These are phyloP conservation scores for Chondrilla cf. caribensis DNA, from an alignment of 37 sponge, comb jelly and placozoan genomes.

Conservation along the genomic window DNA sequence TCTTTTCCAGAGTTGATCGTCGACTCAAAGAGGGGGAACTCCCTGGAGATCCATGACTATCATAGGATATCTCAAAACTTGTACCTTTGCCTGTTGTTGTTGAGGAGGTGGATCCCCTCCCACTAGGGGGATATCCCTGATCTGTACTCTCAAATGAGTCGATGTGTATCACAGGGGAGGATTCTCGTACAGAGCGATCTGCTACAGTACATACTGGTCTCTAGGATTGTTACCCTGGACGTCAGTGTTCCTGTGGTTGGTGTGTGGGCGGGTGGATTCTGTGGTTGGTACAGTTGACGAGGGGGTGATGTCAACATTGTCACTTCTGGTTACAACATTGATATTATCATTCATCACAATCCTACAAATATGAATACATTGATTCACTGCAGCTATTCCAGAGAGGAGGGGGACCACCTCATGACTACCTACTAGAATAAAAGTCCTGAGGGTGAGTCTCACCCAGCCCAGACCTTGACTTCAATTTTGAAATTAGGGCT, in stretches of 20 bases:
- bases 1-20: constrained; percentile 1
- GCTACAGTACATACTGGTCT: too few species aligned
- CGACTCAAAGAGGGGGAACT: neutral
- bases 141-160: neutral
- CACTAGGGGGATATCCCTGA: neutral
- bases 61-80: neutral
- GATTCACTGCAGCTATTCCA: too few species aligned
- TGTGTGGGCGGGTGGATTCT: neutral
- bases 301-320: too few species aligned
- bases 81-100: neutral
- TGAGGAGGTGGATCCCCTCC: constrained; percentile 5
- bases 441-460: too few species aligned
- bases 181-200: neutral
- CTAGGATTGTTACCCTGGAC: too few species aligned
- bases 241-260: neutral
- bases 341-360: too few species aligned
- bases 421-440: too few species aligned
- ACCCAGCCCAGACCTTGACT: too few species aligned
- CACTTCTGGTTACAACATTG: neutral
- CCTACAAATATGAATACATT: too few species aligned
- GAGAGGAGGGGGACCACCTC: too few species aligned
- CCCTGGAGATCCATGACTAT: neutral
- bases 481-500: too few species aligned
- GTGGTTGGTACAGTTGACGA: too few species aligned
- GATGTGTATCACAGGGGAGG: neutral